These are phyloP conservation scores for Drosophila kurseongensis DNA, from an alignment of 1,140 invertebrate genomes.

Conservation along the genomic window DNA sequence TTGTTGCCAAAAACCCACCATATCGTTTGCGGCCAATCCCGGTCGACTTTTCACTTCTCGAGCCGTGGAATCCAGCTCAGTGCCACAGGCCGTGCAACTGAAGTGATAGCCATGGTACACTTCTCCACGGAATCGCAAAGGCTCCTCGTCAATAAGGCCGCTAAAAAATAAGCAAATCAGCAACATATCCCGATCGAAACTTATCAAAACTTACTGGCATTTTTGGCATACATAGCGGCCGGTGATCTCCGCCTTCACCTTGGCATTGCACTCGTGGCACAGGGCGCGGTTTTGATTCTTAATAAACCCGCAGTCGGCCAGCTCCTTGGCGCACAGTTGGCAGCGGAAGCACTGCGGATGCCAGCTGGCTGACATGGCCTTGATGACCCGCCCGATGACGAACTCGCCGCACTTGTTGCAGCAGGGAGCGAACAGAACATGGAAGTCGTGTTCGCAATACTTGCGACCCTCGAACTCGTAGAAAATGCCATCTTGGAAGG, in stretches of 20 bases:
- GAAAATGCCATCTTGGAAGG: conserved; percentile 98
- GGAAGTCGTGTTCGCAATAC: conserved; percentile 99
- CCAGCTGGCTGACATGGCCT: conserved; percentile 99
- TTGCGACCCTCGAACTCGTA: conserved; percentile 99
- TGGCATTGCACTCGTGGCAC: conserved; percentile 98
- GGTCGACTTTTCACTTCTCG: conserved; percentile 96
- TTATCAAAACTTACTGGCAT: conserved; percentile 93
- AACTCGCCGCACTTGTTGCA: conserved; percentile 99
- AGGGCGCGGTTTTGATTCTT: conserved; percentile 96
- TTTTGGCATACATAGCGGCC: conserved; percentile 99
- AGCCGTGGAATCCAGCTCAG: conserved; percentile 95
- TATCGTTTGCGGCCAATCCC: conserved; percentile 95
- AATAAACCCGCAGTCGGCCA: conserved; percentile 99
- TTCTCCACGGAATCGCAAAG: conserved; percentile 97
- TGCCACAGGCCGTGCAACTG: conserved; percentile 96
- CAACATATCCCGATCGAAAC: not conserved
- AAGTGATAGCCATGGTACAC: conserved; percentile 99
- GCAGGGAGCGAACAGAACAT: conserved; percentile 98
- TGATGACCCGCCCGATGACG: conserved; percentile 99
- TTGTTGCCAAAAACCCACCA: conserved; percentile 82
- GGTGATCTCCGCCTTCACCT: conserved; percentile 96
- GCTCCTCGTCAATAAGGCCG: conserved; percentile 98
- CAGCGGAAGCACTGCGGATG: conserved; percentile 99
- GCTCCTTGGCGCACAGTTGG: conserved; percentile 94
- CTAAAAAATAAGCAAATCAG: conserved; percentile 85